Conservation (phyloP, 2,888 invertebrate genomes). For the Anoplius nigerrimus region DNA sequence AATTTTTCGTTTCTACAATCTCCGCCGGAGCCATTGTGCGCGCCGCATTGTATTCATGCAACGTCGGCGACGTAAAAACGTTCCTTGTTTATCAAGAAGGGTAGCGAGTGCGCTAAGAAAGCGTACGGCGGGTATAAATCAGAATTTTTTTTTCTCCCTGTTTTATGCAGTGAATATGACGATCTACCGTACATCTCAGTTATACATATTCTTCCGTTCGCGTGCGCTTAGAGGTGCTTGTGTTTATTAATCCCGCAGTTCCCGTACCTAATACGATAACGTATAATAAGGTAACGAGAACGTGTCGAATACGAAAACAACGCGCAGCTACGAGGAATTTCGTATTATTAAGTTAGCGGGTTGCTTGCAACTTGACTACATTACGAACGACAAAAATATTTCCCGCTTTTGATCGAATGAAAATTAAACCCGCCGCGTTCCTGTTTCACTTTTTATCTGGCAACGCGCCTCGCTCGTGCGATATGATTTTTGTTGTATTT, state of each 20-base stretch:
- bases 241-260: conserved; percentile 47
- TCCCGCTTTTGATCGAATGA: background rate
- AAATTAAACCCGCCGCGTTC: background rate
- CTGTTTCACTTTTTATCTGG: background rate
- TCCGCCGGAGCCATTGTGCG: too few species aligned
- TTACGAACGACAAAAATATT: background rate
- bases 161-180: too few species aligned
- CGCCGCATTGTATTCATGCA: too few species aligned
- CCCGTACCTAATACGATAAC: conserved; percentile 37
- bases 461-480: background rate
- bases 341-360: too few species aligned
- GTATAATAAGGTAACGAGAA: conserved; percentile 31
- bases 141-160: too few species aligned
- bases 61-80: too few species aligned
- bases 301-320: conserved; percentile 25
- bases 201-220: conserved; percentile 1
- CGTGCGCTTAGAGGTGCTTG: conserved; percentile 37
- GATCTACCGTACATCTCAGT: too few species aligned
- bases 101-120: conserved; percentile 14
- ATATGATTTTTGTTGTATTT: conserved; percentile 24
- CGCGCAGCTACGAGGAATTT: background rate
- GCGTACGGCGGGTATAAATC: background rate
- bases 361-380: too few species aligned
- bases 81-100: too few species aligned
- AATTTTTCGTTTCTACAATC: too few species aligned